Evolutionary conservation across 2,888 invertebrate species (phyloP).

Genomic region (Phymatocera aterrima): DNA sequence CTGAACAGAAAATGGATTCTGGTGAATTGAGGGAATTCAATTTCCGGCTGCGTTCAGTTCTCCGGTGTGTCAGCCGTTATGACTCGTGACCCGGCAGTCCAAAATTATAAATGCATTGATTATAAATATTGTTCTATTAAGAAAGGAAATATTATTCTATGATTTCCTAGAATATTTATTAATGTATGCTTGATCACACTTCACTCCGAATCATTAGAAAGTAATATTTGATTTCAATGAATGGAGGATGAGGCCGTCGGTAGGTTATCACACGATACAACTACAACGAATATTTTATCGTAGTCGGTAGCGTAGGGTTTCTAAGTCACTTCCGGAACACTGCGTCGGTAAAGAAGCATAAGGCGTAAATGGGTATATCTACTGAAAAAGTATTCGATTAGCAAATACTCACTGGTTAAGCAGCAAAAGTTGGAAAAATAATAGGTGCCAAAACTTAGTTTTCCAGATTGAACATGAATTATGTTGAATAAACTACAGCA

Average conservation of each 20-base stretch:
- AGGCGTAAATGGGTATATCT: not conserved
- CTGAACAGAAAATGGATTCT: not conserved
- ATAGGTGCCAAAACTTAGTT: no score
- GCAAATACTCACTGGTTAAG: not conserved
- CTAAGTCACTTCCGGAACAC: not conserved
- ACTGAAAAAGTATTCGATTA: not conserved
- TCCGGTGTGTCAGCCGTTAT: constrained; percentile 40
- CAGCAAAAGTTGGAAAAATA: not conserved
- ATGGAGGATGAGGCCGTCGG: not conserved
- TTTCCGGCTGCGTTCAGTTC: constrained; percentile 54
- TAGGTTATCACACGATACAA: not conserved
- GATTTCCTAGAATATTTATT: not conserved
- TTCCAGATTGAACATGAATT: no score
- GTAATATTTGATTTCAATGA: not conserved
- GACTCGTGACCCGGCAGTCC: not conserved
- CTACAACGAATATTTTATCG: not conserved
- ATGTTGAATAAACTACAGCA: no score
- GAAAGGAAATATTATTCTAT: not conserved
- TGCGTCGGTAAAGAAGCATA: not conserved
- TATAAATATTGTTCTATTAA: not conserved
- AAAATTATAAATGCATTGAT: not conserved
- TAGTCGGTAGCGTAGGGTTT: not conserved
- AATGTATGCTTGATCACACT: not conserved
- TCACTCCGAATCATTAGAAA: not conserved
- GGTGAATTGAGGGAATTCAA: constrained; percentile 40